phyloP scores from a whole-genome alignment of 2,113 vertebrate genomes.

The Ascaphus truei region DNA sequence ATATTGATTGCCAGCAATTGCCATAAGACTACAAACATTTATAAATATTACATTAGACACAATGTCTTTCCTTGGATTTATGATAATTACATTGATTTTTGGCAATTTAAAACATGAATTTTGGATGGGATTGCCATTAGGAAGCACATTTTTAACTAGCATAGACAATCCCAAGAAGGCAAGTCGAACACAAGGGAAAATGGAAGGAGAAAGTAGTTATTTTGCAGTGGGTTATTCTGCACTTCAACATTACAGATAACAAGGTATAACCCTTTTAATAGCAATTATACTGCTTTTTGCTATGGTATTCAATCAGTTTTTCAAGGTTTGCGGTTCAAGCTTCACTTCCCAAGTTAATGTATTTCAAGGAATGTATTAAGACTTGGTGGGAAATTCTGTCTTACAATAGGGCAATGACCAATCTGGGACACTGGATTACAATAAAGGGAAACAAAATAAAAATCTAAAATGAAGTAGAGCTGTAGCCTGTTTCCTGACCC shows the following conservation, averaged over 20 bases:
- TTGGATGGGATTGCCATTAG: conserved; percentile 34
- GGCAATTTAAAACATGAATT: conserved; percentile 34
- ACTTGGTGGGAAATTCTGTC: too few relatives aligned
- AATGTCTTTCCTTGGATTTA: conserved; percentile 33
- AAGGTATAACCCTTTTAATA: not conserved
- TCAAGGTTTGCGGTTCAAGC: too few relatives aligned
- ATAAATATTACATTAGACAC: conserved; percentile 32
- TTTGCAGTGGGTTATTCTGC: not conserved
- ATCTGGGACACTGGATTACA: too few relatives aligned
- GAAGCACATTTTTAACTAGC: conserved; percentile 7
- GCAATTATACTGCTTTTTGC: too few relatives aligned
- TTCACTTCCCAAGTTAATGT: too few relatives aligned
- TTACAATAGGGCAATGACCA: too few relatives aligned
- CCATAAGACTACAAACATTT: conserved; percentile 29
- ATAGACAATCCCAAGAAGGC: conserved; percentile 34
- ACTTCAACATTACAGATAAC: not conserved
- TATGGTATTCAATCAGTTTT: too few relatives aligned
- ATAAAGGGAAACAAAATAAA: too few relatives aligned
- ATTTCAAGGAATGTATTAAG: too few relatives aligned
- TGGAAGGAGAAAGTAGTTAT: not conserved
- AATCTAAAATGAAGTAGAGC: too few relatives aligned
- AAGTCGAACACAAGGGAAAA: conserved; percentile 13
- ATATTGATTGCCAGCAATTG: conserved; percentile 39
- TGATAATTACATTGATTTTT: conserved; percentile 42
- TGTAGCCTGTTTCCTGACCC: too few relatives aligned